Conservation (phyloP, 2,113 vertebrate species). For the Notechis scutatus region DNA sequence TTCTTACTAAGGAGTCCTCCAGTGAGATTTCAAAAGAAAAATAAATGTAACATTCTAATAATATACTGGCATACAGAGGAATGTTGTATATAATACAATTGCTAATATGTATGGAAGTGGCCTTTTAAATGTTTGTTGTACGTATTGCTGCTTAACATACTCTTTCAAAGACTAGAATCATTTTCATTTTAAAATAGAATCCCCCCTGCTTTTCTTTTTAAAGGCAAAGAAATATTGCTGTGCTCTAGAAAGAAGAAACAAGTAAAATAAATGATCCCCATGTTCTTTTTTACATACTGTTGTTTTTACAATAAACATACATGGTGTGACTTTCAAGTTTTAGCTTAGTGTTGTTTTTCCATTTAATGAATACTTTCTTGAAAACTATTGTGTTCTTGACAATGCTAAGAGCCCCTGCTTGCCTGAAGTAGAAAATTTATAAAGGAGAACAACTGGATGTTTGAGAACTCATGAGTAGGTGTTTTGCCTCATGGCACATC, state of each 20-base stretch:
- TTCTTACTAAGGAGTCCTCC: slow-evolving; percentile 34
- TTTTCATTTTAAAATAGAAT: slow-evolving; percentile 62
- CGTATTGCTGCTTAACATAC: slow-evolving; percentile 58
- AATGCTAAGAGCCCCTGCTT: neutral
- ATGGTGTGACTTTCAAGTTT: slow-evolving; percentile 34
- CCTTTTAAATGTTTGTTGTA: slow-evolving; percentile 26
- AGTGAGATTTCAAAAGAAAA: neutral
- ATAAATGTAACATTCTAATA: neutral
- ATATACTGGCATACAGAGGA: neutral
- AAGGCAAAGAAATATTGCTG: slow-evolving; percentile 39
- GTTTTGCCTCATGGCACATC: neutral
- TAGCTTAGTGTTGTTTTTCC: slow-evolving; percentile 22
- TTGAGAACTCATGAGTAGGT: neutral
- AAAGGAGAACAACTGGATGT: neutral
- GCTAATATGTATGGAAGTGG: neutral
- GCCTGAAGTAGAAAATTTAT: neutral
- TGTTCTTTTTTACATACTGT: slow-evolving; percentile 11
- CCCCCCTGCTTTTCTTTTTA: slow-evolving; percentile 50
- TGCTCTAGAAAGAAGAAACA: slow-evolving; percentile 56
- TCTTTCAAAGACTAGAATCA: slow-evolving; percentile 59
- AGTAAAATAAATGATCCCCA: slow-evolving; percentile 46
- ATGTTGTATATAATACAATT: neutral
- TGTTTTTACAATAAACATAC: slow-evolving; percentile 40
- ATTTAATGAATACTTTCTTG: neutral
- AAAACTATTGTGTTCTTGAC: slow-evolving; percentile 18